Conservation (phyloP, 1,140 invertebrate species). For the Saccostrea echinata region DNA sequence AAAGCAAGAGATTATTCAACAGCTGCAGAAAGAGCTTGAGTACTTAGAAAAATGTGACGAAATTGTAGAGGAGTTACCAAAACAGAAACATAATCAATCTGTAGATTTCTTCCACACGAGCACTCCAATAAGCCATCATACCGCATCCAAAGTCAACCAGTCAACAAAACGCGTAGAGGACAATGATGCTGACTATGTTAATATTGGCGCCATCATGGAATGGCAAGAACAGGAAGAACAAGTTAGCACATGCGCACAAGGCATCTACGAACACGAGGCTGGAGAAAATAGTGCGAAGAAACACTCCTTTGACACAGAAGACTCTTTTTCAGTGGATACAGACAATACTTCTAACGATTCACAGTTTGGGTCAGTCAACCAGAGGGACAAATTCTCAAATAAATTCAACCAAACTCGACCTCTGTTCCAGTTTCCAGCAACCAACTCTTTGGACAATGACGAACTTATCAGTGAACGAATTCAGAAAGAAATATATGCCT, state of each 20-base stretch:
- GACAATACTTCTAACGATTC: constrained; percentile 59
- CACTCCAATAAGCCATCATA: constrained; percentile 20
- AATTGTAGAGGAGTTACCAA: neutral
- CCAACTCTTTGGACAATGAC: constrained; percentile 45
- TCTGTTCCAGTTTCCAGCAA: constrained; percentile 21
- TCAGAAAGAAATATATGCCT: constrained; percentile 55
- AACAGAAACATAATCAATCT: neutral
- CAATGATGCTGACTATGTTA: constrained; percentile 50
- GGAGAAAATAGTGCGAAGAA: constrained; percentile 16
- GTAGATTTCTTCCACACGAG: constrained; percentile 44
- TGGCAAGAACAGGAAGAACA: constrained; percentile 26
- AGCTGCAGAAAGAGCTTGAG: constrained; percentile 84
- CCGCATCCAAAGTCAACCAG: constrained; percentile 22
- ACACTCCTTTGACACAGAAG: constrained; percentile 48
- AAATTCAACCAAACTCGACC: constrained; percentile 11
- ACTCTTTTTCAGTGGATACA: constrained; percentile 57
- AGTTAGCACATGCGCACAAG: neutral
- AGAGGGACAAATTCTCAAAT: constrained; percentile 31
- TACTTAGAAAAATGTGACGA: constrained; percentile 81
- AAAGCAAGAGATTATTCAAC: constrained; percentile 84
- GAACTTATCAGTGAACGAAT: constrained; percentile 57
- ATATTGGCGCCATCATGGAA: constrained; percentile 52
- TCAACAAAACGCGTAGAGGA: neutral
- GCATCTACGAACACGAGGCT: neutral
- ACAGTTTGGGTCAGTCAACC: constrained; percentile 50